Percentiles rank a stretch among this genome's conserved stretches.
These are phyloP conservation scores for Scomberomorus guttatus DNA, from an alignment of 2,797 vertebrate genomes.

Conservation along the genomic window DNA sequence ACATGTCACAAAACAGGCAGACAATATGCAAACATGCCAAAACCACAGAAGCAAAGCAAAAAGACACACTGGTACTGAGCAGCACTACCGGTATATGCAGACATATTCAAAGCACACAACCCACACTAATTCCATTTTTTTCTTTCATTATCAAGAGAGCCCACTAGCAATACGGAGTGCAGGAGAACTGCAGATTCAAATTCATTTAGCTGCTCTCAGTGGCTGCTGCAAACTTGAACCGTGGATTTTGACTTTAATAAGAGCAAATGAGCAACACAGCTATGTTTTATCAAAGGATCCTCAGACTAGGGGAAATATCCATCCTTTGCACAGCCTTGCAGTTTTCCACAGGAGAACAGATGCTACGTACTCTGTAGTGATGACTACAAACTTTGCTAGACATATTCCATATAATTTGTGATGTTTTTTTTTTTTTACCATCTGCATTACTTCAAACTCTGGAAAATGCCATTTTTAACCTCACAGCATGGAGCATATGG, in stretches of 20 bases:
- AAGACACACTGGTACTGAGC: slow-evolving; percentile 62
- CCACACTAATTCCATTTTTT: slow-evolving; percentile 71
- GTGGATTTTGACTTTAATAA: slow-evolving; percentile 85
- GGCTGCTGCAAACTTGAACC: slow-evolving; percentile 75
- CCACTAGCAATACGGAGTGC: slow-evolving; percentile 65
- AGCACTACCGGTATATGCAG: slow-evolving; percentile 72
- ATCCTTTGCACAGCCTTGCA: slow-evolving; percentile 70
- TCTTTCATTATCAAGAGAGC: slow-evolving; percentile 71
- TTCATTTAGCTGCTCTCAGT: slow-evolving; percentile 74
- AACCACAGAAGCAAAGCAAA: slow-evolving; percentile 81
- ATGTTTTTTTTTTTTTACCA: slow-evolving; percentile 51
- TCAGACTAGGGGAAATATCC: slow-evolving; percentile 71
- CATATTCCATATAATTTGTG: slow-evolving; percentile 53
- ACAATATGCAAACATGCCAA: slow-evolving; percentile 85
- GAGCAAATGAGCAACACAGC: slow-evolving; percentile 81
- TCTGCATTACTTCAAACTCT: slow-evolving; percentile 67
- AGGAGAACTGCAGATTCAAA: slow-evolving; percentile 80
- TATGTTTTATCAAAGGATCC: slow-evolving; percentile 78
- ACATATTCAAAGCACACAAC: slow-evolving; percentile 80
- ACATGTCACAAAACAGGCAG: slow-evolving; percentile 82
- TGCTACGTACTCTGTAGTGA: slow-evolving; percentile 60
- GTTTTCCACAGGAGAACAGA: slow-evolving; percentile 69
- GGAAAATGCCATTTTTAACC: slow-evolving; percentile 54
- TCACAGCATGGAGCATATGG: slow-evolving; percentile 42
- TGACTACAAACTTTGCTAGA: slow-evolving; percentile 64